A percentile compares a stretch with the other conserved stretches of the same genome.
Conservation (phyloP, 2,113 vertebrate species). For the Galemys pyrenaicus region DNA sequence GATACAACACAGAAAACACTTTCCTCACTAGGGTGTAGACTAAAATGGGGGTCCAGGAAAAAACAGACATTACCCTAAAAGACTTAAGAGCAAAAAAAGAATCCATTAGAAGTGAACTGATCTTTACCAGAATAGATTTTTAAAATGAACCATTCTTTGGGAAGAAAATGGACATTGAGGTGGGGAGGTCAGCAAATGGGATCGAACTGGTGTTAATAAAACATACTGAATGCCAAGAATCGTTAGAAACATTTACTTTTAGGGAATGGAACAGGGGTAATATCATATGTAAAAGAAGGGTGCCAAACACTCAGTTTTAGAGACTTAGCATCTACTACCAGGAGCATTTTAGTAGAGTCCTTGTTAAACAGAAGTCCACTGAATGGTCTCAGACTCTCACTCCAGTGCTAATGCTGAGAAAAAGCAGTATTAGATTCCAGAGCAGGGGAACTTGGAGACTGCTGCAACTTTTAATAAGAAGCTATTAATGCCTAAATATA, state of each 20-base stretch:
- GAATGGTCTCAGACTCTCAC: background rate
- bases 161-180: background rate
- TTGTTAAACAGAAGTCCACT: background rate
- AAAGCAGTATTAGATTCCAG: background rate
- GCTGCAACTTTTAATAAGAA: background rate
- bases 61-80: background rate
- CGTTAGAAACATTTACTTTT: constrained; percentile 12
- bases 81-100: background rate
- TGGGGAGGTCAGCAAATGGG: background rate
- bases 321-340: background rate
- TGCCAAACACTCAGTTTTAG: background rate
- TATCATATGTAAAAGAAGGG: background rate
- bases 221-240: background rate
- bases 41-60: constrained; percentile 6
- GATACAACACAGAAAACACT: constrained; percentile 28
- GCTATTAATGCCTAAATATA: background rate
- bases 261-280: background rate
- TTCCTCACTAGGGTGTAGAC: background rate
- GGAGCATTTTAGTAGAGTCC: background rate
- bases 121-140: constrained; percentile 44
- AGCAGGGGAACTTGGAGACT: background rate
- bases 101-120: background rate
- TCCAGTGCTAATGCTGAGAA: background rate
- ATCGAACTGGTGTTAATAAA: background rate
- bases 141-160: constrained; percentile 35